Evolutionary conservation across 2,113 vertebrate genomes (phyloP), one percentile per base, ranked within the genome.

Genomic region (Falcunculus frontatus): DNA sequence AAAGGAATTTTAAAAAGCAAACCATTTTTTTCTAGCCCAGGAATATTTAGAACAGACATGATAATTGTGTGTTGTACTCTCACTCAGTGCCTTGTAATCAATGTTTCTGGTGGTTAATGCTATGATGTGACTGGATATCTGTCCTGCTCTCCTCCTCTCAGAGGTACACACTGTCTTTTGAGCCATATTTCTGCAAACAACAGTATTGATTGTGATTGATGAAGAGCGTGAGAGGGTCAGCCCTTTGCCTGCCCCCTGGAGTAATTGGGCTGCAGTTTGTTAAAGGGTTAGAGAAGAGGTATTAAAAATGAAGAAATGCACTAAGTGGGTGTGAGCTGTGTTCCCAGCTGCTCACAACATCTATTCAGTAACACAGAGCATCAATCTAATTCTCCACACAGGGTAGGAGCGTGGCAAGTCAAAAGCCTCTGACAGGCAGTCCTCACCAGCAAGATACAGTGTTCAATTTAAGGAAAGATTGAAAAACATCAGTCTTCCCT

Each of bases 401-500:
- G 87, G 55, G 70, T 17, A 89, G 13, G 32, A 96, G 96, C 93
- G 55, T 74, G 70, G 96, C 73, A 93, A 97, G 96, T 96, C 91
- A 85, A 93, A 93, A 21, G 62, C 49, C 80, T 96, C 81, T 37
- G 33, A 89, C 50, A 97, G 95, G 79, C 87, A 89, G 65, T 85
- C 87, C 87, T 96, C 77, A 91, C 90, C 81, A 86, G 91, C 55
- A 94, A 94, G 89, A 96, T 91, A 93, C 96, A 89, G 55, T 87
- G 86, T 96, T 97, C 96, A 97, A 95, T 97, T 97, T 97, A 96
- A 91, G 88, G 82, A 93, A 96, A 95, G 87, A 97, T 95, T 97
- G 97, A 96, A 97, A 97, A 98, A 97, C 97, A 98, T 97, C 97
- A 96, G 90, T 90, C 97, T 97, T 96, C 88, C 92, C 92, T 97